phyloP scores from a whole-genome alignment of 2,797 vertebrate species.

The Ptychadena robeensis region DNA sequence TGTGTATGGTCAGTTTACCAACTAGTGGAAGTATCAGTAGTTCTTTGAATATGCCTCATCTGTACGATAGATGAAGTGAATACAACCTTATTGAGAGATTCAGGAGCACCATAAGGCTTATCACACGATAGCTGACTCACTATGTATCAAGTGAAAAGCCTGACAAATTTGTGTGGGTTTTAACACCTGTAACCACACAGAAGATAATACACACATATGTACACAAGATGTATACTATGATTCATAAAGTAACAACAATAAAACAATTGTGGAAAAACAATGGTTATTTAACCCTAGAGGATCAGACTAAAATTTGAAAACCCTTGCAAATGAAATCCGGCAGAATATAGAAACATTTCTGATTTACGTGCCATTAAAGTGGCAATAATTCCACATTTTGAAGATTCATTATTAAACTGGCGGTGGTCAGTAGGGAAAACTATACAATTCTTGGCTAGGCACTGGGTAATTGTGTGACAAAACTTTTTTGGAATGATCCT shows the following conservation, averaged over 20 bases:
- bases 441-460: too few species aligned
- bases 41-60: background rate
- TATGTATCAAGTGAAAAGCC: background rate
- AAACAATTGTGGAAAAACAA: background rate
- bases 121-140: conserved; percentile 20
- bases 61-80: background rate
- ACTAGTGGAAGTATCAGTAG: background rate
- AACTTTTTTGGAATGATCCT: too few species aligned
- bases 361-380: too few species aligned
- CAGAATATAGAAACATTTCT: too few species aligned
- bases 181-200: conserved; percentile 9
- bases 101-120: background rate
- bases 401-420: too few species aligned
- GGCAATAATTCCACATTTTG: too few species aligned
- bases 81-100: background rate
- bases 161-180: conserved; percentile 28
- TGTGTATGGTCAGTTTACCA: background rate
- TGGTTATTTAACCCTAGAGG: background rate
- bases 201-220: background rate
- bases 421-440: too few species aligned
- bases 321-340: too few species aligned
- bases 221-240: conserved; percentile 2
- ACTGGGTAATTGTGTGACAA: too few species aligned
- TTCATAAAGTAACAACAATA: background rate
- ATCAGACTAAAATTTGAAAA: too few species aligned